Base-by-base conservation (phyloP, 1,140 invertebrate species). In the Samia ricini region DNA sequence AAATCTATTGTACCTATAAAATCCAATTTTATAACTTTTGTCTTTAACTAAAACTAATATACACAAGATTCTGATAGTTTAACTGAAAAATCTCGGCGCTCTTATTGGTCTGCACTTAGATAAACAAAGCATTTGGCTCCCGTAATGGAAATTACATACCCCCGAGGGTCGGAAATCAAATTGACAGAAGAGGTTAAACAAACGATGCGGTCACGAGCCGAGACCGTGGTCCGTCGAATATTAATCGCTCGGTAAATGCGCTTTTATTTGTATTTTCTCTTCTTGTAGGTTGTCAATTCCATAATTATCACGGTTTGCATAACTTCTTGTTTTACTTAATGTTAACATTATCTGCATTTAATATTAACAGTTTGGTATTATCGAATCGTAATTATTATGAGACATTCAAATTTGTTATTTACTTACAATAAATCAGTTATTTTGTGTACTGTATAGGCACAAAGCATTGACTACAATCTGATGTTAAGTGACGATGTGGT, bases 161-260 rank as follows among this genome's bases (percentile, higher is more conserved):
- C 82, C 71, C 77, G 77, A 82, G 83, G 86, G 85, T 87, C 77
- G 83, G 81, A 88, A 86, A 86, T 88, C 86, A 88, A 88, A 89
- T 88, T 88, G 86, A 89, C 81, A 85, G 86, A 89, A 89, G 84
- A 88, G 86, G 84, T 89, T 89, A 88, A 85, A 88, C 86, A 88
- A 89, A 89, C 86, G 84, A 81, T 78, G 83, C 77, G 86, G 86
- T 82, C 79, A 77, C 78, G 77, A 79, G 80, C 77, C 77, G 77
- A 81, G 79, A 76, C 86, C 81, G 79, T 74, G 72, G 79, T 85
- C 81, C 76, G 78, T 77, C 79, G 83, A 89, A 89, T 89, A 89
- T 89, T 89, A 89, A 89, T 89, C 83, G 83, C 75, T 86, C 60
- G 79, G 81, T 83, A 86, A 89, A 89, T 88, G 85, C 79, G 79